Percentiles rank a stretch among this genome's conserved stretches.
phyloP scores from a whole-genome alignment of 2,797 vertebrate species.

The Apogon hyalosoma region DNA sequence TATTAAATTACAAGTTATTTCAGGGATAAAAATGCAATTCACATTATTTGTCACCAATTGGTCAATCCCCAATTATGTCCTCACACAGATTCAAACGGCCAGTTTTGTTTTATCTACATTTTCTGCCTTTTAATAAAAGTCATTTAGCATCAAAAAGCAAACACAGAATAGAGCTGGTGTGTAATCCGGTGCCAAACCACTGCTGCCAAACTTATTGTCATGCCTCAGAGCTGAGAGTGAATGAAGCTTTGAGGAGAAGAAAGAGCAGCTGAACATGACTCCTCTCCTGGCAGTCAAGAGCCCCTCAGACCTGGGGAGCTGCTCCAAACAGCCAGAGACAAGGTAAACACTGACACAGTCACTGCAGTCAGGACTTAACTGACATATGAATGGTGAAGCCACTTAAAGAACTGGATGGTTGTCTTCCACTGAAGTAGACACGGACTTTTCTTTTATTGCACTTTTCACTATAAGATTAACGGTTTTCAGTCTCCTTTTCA shows the following conservation, averaged over 20 bases:
- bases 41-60: conserved; percentile 9
- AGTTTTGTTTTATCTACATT: conserved; percentile 26
- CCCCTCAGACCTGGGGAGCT: conserved; percentile 47
- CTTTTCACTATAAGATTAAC: not conserved
- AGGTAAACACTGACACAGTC: conserved; percentile 55
- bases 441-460: not conserved
- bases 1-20: conserved; percentile 16
- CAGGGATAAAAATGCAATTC: conserved; percentile 20
- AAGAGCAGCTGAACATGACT: conserved; percentile 66
- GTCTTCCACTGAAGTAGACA: conserved; percentile 7
- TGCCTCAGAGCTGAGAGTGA: conserved; percentile 45
- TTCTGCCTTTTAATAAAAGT: conserved; percentile 14
- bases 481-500: not conserved
- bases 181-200: conserved; percentile 50
- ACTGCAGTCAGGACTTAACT: conserved; percentile 42
- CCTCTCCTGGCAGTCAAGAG: conserved; percentile 68
- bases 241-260: conserved; percentile 52
- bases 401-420: not conserved
- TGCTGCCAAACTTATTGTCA: conserved; percentile 60
- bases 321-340: conserved; percentile 50
- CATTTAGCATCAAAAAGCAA: conserved; percentile 23
- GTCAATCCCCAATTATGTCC: conserved; percentile 14
- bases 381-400: conserved; percentile 44
- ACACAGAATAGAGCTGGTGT: conserved; percentile 29
- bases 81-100: conserved; percentile 19